Conservation (phyloP, 2,888 invertebrate species). For the Limenitis camilla region DNA sequence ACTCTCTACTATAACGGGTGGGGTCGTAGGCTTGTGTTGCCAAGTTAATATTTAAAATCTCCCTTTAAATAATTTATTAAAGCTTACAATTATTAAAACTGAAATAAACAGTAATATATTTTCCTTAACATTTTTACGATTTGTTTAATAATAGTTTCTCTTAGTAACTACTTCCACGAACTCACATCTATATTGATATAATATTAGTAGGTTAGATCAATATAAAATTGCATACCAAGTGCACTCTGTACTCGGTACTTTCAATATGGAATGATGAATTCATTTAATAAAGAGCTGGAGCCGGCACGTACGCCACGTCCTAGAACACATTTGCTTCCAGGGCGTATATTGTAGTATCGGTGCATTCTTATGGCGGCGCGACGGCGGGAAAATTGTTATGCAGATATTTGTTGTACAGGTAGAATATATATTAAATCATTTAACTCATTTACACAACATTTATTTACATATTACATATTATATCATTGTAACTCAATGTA, state of each 20-base stretch:
- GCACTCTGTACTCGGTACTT: slow-evolving; percentile 20
- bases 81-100: too few relatives aligned
- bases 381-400: neutral
- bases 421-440: neutral
- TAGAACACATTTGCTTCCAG: slow-evolving; percentile 10
- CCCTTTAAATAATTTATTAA: too few relatives aligned
- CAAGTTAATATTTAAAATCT: too few relatives aligned
- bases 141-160: neutral
- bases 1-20: too few relatives aligned
- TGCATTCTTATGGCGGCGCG: slow-evolving; percentile 5
- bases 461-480: too few relatives aligned
- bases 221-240: slow-evolving; percentile 12
- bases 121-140: too few relatives aligned
- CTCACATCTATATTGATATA: neutral
- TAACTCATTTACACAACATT: neutral
- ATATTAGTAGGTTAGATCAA: neutral
- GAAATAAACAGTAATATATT: too few relatives aligned
- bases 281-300: slow-evolving; percentile 42
- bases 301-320: slow-evolving; percentile 21
- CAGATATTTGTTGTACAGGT: neutral
- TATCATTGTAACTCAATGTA: too few relatives aligned
- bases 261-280: slow-evolving; percentile 41
- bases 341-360: slow-evolving; percentile 6
- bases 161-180: too few relatives aligned
- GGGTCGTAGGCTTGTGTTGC: too few relatives aligned